phyloP scores from a whole-genome alignment of 2,888 invertebrate genomes.

The Tipula helvola region DNA sequence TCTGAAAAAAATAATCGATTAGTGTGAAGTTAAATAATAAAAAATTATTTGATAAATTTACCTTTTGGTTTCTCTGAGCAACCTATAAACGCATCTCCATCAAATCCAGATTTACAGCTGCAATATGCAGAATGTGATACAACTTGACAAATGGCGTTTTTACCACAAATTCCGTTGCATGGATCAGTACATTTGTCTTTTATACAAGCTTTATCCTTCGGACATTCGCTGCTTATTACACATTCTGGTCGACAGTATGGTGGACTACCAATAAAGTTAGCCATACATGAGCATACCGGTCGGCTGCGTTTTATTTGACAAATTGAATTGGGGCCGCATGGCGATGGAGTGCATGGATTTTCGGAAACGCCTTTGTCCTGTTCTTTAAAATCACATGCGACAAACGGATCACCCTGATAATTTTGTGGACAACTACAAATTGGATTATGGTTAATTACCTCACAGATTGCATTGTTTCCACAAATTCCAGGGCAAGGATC shows the following conservation, averaged over 20 bases:
- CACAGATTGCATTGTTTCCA: constrained; percentile 61
- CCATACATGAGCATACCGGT: constrained; percentile 68
- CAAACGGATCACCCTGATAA: constrained; percentile 71
- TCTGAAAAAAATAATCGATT: constrained; percentile 12
- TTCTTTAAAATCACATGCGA: constrained; percentile 40
- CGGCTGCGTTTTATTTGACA: constrained; percentile 68
- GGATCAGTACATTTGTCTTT: constrained; percentile 72
- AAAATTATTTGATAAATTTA: constrained; percentile 19
- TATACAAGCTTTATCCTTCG: constrained; percentile 63
- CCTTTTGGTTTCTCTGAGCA: constrained; percentile 47
- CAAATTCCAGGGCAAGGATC: constrained; percentile 79
- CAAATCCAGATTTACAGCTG: constrained; percentile 61
- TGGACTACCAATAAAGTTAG: constrained; percentile 67
- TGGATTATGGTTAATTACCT: constrained; percentile 73
- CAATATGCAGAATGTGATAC: constrained; percentile 72
- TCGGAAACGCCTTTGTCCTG: constrained; percentile 24
- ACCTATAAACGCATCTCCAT: constrained; percentile 75
- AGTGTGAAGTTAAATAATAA: too few relatives aligned
- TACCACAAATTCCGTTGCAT: constrained; percentile 64
- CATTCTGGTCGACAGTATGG: constrained; percentile 76
- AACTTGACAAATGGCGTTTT: constrained; percentile 65
- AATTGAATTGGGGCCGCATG: constrained; percentile 71
- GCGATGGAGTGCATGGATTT: constrained; percentile 48
- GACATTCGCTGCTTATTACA: constrained; percentile 69
- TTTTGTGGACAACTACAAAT: constrained; percentile 67